Conservation (phyloP, 2,113 vertebrate genomes). For the Urocynchramus pylzowi region DNA sequence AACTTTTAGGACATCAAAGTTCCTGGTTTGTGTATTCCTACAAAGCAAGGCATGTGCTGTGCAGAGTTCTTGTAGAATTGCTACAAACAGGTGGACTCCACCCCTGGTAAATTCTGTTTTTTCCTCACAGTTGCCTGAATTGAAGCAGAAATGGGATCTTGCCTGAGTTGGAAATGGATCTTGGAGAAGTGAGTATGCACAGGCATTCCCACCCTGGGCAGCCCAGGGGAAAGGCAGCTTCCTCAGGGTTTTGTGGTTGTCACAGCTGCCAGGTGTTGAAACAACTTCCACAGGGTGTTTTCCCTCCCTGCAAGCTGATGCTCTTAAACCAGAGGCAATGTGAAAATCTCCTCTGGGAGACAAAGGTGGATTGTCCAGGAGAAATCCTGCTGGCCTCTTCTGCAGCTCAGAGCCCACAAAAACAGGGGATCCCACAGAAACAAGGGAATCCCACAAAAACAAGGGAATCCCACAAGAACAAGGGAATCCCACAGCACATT, state of each 20-base stretch:
- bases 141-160: background rate
- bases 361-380: background rate
- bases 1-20: background rate
- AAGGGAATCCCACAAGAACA: background rate
- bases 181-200: background rate
- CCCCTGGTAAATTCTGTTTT: rapidly evolving
- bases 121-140: background rate
- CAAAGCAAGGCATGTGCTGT: background rate
- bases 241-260: rapidly evolving
- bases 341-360: background rate
- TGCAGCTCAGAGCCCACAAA: background rate
- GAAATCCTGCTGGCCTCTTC: background rate
- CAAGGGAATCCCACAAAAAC: background rate
- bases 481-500: background rate
- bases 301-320: background rate
- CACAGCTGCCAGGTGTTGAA: background rate
- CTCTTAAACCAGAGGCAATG: background rate
- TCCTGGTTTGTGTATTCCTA: rapidly evolving
- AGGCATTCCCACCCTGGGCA: background rate
- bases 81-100: background rate
- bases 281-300: background rate
- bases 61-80: background rate
- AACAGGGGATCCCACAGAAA: background rate
- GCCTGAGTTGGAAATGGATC: background rate
- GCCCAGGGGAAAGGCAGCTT: background rate